phyloP scores from a whole-genome alignment of 1,140 invertebrate species.

The Drosophila nigromelanica region DNA sequence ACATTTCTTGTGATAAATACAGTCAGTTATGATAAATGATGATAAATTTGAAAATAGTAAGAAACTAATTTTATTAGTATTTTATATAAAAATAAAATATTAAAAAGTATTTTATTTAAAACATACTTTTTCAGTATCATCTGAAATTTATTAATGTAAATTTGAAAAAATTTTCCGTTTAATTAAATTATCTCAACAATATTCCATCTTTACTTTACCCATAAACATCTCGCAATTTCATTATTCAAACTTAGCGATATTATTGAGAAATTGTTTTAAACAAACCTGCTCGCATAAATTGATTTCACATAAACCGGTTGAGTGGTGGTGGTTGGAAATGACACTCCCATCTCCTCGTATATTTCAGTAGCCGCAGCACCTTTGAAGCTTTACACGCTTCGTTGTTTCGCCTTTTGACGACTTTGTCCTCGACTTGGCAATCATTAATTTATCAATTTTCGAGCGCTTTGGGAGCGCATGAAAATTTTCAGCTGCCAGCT shows the following conservation, averaged over 20 bases:
- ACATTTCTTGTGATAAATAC: not conserved
- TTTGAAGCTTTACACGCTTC: constrained; percentile 43
- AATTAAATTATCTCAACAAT: not conserved
- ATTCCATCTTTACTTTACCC: too few relatives aligned
- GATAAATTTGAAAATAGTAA: too few relatives aligned
- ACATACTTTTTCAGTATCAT: too few relatives aligned
- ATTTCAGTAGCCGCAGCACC: constrained; percentile 30
- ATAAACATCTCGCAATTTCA: not conserved
- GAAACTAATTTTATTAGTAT: too few relatives aligned
- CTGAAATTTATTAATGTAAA: too few relatives aligned
- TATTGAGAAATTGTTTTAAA: constrained; percentile 16
- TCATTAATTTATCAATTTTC: constrained; percentile 82
- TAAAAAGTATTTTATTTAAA: too few relatives aligned
- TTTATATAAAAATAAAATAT: too few relatives aligned
- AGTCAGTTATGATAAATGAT: too few relatives aligned
- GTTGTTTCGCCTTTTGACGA: constrained; percentile 36
- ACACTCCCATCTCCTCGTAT: constrained; percentile 1
- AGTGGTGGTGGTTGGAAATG: not conserved
- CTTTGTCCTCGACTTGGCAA: constrained; percentile 66
- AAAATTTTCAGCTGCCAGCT: constrained; percentile 74
- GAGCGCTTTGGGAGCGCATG: constrained; percentile 76
- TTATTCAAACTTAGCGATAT: constrained; percentile 8
- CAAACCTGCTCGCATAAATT: constrained; percentile 65
- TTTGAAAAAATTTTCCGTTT: too few relatives aligned
- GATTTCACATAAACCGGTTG: constrained; percentile 66